Evolutionary conservation across 1,140 invertebrate species (phyloP), one percentile per base, ranked within the genome.

Genomic region (Mactra quadrangularis): DNA sequence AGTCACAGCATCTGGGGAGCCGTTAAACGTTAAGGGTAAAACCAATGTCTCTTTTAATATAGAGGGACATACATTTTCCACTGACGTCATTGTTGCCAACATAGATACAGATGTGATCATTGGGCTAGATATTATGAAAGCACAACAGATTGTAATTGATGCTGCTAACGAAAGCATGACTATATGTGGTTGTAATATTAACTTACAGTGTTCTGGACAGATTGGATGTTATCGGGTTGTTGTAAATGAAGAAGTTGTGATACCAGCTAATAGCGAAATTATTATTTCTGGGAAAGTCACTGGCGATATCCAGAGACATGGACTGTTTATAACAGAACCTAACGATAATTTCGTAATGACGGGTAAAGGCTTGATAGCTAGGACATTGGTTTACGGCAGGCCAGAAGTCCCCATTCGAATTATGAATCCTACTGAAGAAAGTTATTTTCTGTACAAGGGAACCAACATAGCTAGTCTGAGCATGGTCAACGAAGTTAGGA

Each of bases 331-430:
- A 15, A 41, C 38, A 15, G 6, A 45, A 55, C 6, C 70, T 50
- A n/a, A 31, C n/a, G 7, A 29, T 22, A 53, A 31, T 25, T 31
- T 59, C 17, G 6, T 7, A 41, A n/a, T 53, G 53, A 29, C 4
- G 31, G 38, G 50, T n/a, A 1, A 33, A 22, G 70, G 59, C 41
- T 52, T 29, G 3, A 38, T 3, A 47, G 6, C 35, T 13, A 13
- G 59, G n/a, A 35, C 60, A 0, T 9, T 25, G 13, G 53, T 1
- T 0, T 2, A 27, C 0, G 38, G 60, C 4, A 47, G 7, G n/a
- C n/a, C n/a, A n/a, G n/a, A n/a, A 0, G 38, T 75, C 25, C 72
- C 72, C 27, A n/a, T 75, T n/a, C 27, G 72, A 41, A 60, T 75
- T 3, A 62, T 45, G 38, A 75, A 75, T 27, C 1, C 41, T 13